A percentile compares a stretch with the other conserved stretches of the same genome.
These are phyloP conservation scores for Dicycla oo DNA, from an alignment of 2,888 invertebrate genomes.

Conservation along the genomic window DNA sequence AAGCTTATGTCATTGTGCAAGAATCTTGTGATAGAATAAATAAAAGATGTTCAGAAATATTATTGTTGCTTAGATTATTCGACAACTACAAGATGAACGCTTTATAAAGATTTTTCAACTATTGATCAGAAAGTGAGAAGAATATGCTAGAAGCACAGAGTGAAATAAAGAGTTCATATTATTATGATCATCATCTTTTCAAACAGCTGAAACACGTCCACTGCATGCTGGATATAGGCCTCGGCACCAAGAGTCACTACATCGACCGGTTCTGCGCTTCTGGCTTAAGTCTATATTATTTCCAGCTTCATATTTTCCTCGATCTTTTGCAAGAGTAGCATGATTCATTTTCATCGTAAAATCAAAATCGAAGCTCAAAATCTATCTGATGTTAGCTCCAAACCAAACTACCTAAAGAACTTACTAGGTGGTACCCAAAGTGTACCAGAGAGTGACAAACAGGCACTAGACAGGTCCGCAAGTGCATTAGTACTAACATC, in stretches of 20 bases:
- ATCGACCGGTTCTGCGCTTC: too few relatives aligned
- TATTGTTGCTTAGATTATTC: background rate
- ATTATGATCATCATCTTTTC: too few relatives aligned
- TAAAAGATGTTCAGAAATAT: background rate
- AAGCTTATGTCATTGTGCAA: background rate
- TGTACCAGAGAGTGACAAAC: slow-evolving; percentile 21
- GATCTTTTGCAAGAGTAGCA: background rate
- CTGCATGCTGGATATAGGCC: too few relatives aligned
- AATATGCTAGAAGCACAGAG: background rate
- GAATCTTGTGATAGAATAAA: background rate
- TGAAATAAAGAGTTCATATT: too few relatives aligned
- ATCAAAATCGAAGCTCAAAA: background rate
- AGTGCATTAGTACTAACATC: slow-evolving; percentile 40
- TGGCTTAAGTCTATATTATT: too few relatives aligned
- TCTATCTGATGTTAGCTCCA: too few relatives aligned
- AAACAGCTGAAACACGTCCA: too few relatives aligned
- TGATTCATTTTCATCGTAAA: background rate
- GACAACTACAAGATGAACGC: too few relatives aligned
- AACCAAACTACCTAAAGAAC: background rate
- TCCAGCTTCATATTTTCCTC: background rate
- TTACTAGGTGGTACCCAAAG: background rate
- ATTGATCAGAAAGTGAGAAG: background rate
- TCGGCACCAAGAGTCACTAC: too few relatives aligned
- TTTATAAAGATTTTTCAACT: too few relatives aligned
- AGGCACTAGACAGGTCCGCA: slow-evolving; percentile 24